A percentile compares a stretch with the other conserved stretches of the same genome.
phyloP scores from a whole-genome alignment of 2,797 vertebrate genomes.

The Acanthiza pusilla region DNA sequence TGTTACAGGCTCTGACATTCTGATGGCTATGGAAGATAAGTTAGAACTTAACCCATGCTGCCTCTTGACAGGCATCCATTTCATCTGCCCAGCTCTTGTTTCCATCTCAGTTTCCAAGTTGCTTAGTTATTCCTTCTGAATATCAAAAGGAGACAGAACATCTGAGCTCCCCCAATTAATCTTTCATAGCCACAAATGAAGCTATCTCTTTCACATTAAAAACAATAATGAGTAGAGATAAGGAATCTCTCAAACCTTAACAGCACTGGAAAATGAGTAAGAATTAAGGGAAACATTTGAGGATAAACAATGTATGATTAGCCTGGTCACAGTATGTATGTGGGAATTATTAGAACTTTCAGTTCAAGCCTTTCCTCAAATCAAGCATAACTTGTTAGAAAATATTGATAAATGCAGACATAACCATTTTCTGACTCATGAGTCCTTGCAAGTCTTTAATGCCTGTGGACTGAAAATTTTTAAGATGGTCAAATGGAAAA shows the following conservation, averaged over 20 bases:
- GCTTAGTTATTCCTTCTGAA: slow-evolving; percentile 81
- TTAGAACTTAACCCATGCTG: slow-evolving; percentile 71
- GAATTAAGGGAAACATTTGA: not conserved
- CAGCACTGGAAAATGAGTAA: not conserved
- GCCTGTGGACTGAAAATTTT: not conserved
- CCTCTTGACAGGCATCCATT: slow-evolving; percentile 72
- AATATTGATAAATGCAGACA: not conserved
- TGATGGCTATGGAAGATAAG: slow-evolving; percentile 71
- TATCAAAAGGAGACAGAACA: slow-evolving; percentile 74
- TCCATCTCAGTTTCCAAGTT: slow-evolving; percentile 80
- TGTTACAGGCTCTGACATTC: slow-evolving; percentile 75
- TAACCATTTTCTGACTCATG: not conserved
- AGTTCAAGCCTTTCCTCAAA: not conserved
- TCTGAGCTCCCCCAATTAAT: slow-evolving; percentile 82
- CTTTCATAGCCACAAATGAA: slow-evolving; percentile 83
- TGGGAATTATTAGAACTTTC: not conserved
- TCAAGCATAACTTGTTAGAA: not conserved
- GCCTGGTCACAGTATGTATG: not conserved
- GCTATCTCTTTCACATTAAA: slow-evolving; percentile 61
- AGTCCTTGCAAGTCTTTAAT: not conserved
- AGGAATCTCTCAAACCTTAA: slow-evolving; percentile 48
- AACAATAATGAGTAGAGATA: slow-evolving; percentile 62
- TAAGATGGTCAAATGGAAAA: not conserved
- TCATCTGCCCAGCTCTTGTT: slow-evolving; percentile 81
- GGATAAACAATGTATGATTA: not conserved